phyloP scores from a whole-genome alignment of 2,888 invertebrate genomes.

The Nymphalis c-album region DNA sequence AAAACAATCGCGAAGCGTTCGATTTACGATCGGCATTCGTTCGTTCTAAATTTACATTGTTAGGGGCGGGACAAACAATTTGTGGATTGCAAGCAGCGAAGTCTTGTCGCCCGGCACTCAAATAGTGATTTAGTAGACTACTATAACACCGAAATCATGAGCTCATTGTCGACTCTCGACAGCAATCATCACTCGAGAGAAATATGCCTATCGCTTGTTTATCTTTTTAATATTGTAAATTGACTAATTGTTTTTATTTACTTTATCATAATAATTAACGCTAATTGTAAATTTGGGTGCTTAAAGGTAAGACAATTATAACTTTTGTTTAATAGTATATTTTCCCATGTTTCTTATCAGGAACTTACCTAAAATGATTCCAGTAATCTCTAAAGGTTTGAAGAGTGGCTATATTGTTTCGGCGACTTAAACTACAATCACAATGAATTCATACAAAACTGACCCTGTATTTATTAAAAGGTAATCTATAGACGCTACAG shows the following conservation, averaged over 20 bases:
- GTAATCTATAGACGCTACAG: conserved; percentile 74
- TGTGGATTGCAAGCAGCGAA: conserved; percentile 72
- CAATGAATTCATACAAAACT: conserved; percentile 81
- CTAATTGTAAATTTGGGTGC: too few relatives aligned
- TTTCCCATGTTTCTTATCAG: conserved; percentile 41
- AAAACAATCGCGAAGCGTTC: conserved; percentile 74
- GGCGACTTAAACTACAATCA: conserved; percentile 80
- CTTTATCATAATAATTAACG: neutral
- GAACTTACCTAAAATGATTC: conserved; percentile 72
- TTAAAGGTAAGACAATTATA: too few relatives aligned
- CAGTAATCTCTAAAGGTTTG: conserved; percentile 70
- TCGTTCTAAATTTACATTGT: conserved; percentile 78
- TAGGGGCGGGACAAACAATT: conserved; percentile 78
- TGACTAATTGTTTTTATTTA: neutral
- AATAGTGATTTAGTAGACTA: conserved; percentile 74
- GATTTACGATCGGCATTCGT: conserved; percentile 77
- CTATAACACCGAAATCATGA: conserved; percentile 72
- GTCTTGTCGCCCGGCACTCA: conserved; percentile 68
- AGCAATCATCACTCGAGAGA: conserved; percentile 43
- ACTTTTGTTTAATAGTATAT: neutral
- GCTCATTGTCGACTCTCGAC: conserved; percentile 58
- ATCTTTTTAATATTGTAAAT: neutral
- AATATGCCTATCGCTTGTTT: neutral
- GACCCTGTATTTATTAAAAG: conserved; percentile 80
- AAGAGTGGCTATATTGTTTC: conserved; percentile 66